Evolutionary conservation across 2,113 vertebrate species (phyloP), one percentile per base, ranked within the genome.

Genomic region (Callorhinus ursinus): DNA sequence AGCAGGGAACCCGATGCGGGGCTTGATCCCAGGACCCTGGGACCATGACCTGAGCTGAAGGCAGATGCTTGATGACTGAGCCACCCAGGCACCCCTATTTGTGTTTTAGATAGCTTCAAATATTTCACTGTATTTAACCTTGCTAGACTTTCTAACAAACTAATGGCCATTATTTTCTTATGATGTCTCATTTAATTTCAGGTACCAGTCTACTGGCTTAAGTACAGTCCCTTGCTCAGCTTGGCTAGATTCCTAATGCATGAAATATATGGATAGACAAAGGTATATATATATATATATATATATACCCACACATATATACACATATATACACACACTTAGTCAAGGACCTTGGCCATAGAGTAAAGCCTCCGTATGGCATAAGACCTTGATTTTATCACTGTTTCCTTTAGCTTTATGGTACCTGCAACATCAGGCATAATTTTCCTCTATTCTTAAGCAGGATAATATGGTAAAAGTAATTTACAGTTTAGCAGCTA

Each of bases 331-430:
- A 39, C 4, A 39, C 4, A 39, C 4, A 61, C 72, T 18, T 92
- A 74, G 6, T 49, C n/a, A 85, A 18, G 63, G 57, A 76, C 61
- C 21, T 76, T 26, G 79, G 26, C 77, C 57, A 67, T 69, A 36
- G 85, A 31, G 22, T 53, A 84, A 65, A 86, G 9, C n/a, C 77
- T 12, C 11, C 22, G 6, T 89, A 57, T 95, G 36, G 31, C 42
- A 13, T 93, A 90, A 89, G 28, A 33, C 46, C n/a, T 77, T 91
- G 42, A 77, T 94, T 88, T 92, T n/a, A 21, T 53, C 71, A 10
- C 33, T 11, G 24, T 77, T 93, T 87, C 28, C 55, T 92, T 97
- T 93, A 69, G 36, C 8, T 95, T 87, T 77, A 26, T 96, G 46
- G 59, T 87, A 79, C 49, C 51, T 36, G 8, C 42, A 90, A 61